Evolutionary conservation across 2,113 vertebrate species (phyloP).

Genomic region (Micronisus gabar): DNA sequence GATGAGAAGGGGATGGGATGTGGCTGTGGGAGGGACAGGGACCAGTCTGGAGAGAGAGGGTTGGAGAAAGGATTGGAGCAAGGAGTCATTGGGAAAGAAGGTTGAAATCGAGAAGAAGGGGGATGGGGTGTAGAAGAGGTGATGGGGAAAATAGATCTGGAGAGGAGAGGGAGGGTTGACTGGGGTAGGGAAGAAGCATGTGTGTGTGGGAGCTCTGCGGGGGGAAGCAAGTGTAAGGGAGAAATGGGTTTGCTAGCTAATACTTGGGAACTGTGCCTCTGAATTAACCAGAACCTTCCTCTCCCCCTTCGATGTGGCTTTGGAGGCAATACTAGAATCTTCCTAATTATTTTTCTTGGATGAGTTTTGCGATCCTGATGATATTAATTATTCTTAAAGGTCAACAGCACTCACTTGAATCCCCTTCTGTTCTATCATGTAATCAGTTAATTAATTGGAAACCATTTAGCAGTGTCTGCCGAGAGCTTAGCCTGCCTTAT

Average conservation of each 20-base stretch:
- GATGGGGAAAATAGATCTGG: not conserved
- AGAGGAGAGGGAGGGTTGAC: not conserved
- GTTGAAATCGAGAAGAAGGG: not conserved
- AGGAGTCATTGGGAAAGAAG: not conserved
- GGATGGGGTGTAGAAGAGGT: not conserved
- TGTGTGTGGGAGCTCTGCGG: not conserved
- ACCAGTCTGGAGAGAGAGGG: not conserved
- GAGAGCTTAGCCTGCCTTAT: constrained; percentile 45
- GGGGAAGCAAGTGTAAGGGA: not conserved
- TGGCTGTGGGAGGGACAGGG: not conserved
- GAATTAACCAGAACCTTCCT: constrained; percentile 46
- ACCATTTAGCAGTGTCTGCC: constrained; percentile 72
- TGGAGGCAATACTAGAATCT: constrained; percentile 68
- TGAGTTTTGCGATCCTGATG: constrained; percentile 75
- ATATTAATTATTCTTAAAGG: constrained; percentile 88
- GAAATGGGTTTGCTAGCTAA: not conserved
- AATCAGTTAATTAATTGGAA: constrained; percentile 86
- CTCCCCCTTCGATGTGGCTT: constrained; percentile 26
- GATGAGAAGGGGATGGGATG: not conserved
- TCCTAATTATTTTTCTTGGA: constrained; percentile 81
- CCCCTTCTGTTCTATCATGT: constrained; percentile 82
- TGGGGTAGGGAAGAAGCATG: not conserved
- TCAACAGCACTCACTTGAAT: constrained; percentile 78
- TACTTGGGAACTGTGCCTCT: not conserved
- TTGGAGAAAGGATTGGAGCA: not conserved